A percentile compares a stretch with the other conserved stretches of the same genome.
Conservation (phyloP, 2,113 vertebrate genomes). For the Scatophagus argus region DNA sequence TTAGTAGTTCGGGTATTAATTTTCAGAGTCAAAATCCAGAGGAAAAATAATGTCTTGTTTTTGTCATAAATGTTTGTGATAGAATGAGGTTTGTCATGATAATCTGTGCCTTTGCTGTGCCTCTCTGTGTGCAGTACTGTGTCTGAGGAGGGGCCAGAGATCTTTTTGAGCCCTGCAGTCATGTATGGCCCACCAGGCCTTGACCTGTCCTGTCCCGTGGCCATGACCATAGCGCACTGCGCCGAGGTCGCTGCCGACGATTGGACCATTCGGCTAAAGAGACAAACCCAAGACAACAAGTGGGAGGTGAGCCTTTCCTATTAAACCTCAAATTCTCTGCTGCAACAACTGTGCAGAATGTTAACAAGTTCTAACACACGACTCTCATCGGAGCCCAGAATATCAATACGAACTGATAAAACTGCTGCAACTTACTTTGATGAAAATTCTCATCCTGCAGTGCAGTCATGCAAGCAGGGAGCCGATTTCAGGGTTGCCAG, state of each 20-base stretch:
- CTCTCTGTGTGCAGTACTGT: conserved; percentile 78
- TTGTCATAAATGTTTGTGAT: not conserved
- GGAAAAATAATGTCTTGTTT: no score
- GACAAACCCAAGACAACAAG: conserved; percentile 87
- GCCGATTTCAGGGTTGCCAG: conserved; percentile 67
- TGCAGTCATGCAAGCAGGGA: conserved; percentile 53
- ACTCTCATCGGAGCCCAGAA: not conserved
- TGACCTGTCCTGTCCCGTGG: conserved; percentile 87
- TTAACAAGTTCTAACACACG: conserved; percentile 18
- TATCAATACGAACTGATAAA: conserved; percentile 52
- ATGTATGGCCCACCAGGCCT: conserved; percentile 91
- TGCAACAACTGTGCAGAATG: not conserved
- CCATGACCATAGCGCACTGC: conserved; percentile 92
- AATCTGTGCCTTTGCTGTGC: not conserved
- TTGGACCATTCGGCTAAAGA: conserved; percentile 91
- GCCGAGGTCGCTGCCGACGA: conserved; percentile 87
- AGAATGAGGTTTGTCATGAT: not conserved
- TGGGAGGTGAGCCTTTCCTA: conserved; percentile 89
- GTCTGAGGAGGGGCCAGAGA: conserved; percentile 87
- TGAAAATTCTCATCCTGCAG: conserved; percentile 51
- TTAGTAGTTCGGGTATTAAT: conserved; percentile 4
- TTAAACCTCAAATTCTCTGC: not conserved
- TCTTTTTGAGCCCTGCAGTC: conserved; percentile 91
- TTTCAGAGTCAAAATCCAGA: not conserved
- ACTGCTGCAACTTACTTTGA: conserved; percentile 44